Base-by-base conservation (phyloP, 2,797 vertebrate species). In the Gouania willdenowi region DNA sequence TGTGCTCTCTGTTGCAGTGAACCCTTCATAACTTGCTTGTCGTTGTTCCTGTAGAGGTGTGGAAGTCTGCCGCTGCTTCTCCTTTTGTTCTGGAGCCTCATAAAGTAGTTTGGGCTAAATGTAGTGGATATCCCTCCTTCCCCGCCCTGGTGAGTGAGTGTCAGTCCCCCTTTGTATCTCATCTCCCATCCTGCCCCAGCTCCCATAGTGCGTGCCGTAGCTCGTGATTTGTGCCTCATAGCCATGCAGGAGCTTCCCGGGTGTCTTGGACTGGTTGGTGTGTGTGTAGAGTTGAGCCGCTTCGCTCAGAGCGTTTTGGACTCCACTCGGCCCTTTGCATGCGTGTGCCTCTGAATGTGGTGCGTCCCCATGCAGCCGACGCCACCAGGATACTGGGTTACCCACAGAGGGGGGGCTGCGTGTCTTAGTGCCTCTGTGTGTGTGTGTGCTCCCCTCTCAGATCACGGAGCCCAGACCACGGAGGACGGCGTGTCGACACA, bases 51-150 rank as follows among this genome's bases (percentile, higher is more conserved):
- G 83, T 86, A 96, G 93, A 93, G 82, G 91, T 93, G 88, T 95
- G 93, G 93, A 92, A 92, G 41, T 91, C 94, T 58, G 77, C 91
- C 7, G 92, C 91, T 20, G 83, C 91, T 31, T 89, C 89, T 26
- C 83, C 91, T 66, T 89, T 92, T 48, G 91, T 90, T 46, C 91
- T 94, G 76, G 93, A 96, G 82, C 94, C 93, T 77, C 87, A 94
- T 71, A 95, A 94, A 77, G 90, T 96, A 79, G 92, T 95, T 62
- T 95, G 94, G 94, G 94, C 93, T 88, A 95, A 96, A 79, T 95
- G 93, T 88, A 95, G 92, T 48, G 94, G 93, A 71, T 95, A 92
- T 76, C 92, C 93, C 33, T 95, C 92, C 40, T 96, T 92, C 75
- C 93, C 94, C 3, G 93, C 92, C 69, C 85, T 95, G 92, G 93